Conservation (phyloP, 2,888 invertebrate genomes). For the Hartigia nigra region DNA sequence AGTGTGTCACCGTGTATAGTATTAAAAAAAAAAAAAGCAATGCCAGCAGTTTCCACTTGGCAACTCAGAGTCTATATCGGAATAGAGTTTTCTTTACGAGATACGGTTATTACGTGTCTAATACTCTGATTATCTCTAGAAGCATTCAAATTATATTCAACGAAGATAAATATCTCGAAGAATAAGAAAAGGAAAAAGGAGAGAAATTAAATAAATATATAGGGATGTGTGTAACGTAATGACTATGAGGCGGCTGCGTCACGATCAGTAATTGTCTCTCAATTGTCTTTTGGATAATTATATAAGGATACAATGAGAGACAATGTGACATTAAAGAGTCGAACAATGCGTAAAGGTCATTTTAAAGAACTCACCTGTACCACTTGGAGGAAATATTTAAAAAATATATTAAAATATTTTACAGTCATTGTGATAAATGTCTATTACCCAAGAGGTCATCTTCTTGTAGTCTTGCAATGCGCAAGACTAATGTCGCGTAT, state of each 20-base stretch:
- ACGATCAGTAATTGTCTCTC: not conserved
- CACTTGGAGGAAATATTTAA: not conserved
- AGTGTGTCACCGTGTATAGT: not conserved
- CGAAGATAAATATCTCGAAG: not conserved
- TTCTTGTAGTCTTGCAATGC: not conserved
- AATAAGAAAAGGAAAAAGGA: not conserved
- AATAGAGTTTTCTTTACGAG: not conserved
- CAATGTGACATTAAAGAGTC: not conserved
- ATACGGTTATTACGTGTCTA: not conserved
- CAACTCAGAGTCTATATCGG: not conserved
- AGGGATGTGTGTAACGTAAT: not conserved
- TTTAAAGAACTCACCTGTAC: not conserved
- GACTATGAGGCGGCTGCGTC: not conserved
- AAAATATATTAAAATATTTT: not conserved
- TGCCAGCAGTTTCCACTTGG: not conserved
- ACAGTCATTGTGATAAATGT: not conserved
- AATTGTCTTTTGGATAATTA: not conserved
- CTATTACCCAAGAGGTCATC: too few species aligned
- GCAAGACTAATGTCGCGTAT: not conserved
- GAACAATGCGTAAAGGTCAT: not conserved
- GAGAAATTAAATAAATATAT: not conserved
- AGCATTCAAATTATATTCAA: not conserved
- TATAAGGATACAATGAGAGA: not conserved
- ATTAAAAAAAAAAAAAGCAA: not conserved
- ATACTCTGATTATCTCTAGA: not conserved